Evolutionary conservation across 2,888 invertebrate species (phyloP), one percentile per base, ranked within the genome.

Genomic region (Arrhopalites spinosus): DNA sequence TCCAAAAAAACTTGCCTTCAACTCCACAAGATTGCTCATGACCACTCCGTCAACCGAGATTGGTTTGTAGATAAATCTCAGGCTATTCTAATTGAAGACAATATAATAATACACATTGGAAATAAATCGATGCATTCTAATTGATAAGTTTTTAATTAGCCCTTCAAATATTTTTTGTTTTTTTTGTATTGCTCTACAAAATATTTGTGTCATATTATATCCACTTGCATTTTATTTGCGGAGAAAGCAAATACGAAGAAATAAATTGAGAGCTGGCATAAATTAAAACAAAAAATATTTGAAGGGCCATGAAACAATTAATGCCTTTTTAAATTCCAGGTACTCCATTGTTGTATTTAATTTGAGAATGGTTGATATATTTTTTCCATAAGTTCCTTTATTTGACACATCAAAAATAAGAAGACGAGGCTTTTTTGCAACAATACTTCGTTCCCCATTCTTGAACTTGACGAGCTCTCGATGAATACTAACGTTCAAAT

Each of bases 1-100:
- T 27, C 29, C n/a, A 7, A 17, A 5, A 61, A 5, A 23, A 30
- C 25, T 25, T 13, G 15, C 68, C 20, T 30, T 68, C 8, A 47
- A 47, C 15, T 68, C 68, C 2, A 20, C 30, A 8, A 66, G 30
- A 7, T 68, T 68, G 8, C 8, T 17, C 68, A 68, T 68, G 25
- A n/a, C 25, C 13, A 68, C 23, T 13, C 68, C 68, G 15, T 43
- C 20, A 25, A 36, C 68, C 2, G 47, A 43, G 13, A 68, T n/a
- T 23, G 68, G 68, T 47, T 68, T 68, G 68, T 68, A 30, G 15
- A 68, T 47, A 17, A 23, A 47, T 47, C 68, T n/a, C 25, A 68
- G 30, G 20, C 68, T 68, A 47, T 68, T 68, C 20, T 36, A 36
- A 36, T 36, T 36, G 36, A 36, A 36, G 11, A 36, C n/a, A n/a